phyloP scores from a whole-genome alignment of 2,888 invertebrate species.

The Sympetrum striolatum region DNA sequence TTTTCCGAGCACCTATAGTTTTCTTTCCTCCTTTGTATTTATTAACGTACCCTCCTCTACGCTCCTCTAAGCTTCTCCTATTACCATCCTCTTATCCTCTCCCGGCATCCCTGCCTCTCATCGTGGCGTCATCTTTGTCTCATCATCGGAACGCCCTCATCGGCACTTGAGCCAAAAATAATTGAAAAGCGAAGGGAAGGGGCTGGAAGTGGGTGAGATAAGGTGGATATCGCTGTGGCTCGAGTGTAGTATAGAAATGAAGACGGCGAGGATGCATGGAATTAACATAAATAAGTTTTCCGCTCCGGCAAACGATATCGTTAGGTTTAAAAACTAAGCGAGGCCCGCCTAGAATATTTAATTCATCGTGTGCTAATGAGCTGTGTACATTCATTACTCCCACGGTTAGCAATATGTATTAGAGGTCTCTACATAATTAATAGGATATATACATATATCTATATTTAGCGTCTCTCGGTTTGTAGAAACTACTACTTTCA shows the following conservation, averaged over 20 bases:
- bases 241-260: background rate
- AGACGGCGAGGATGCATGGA: background rate
- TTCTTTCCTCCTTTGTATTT: background rate
- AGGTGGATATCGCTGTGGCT: background rate
- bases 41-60: background rate
- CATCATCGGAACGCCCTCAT: conserved; percentile 24
- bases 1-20: no score
- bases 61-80: background rate
- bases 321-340: background rate
- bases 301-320: conserved; percentile 6
- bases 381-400: background rate
- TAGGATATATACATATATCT: no score
- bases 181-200: conserved; percentile 10
- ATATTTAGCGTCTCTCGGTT: no score
- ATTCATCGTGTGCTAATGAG: conserved; percentile 4
- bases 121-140: conserved; percentile 10
- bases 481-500: no score
- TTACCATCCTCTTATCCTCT: background rate
- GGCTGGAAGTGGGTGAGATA: background rate
- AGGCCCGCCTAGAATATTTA: background rate
- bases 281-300: conserved; percentile 26
- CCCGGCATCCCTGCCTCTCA: background rate
- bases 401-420: background rate
- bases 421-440: no score
- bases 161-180: conserved; percentile 34